Percentiles rank a stretch among this genome's conserved stretches.
phyloP scores from a whole-genome alignment of 2,888 invertebrate genomes.

The Meloe dianella region DNA sequence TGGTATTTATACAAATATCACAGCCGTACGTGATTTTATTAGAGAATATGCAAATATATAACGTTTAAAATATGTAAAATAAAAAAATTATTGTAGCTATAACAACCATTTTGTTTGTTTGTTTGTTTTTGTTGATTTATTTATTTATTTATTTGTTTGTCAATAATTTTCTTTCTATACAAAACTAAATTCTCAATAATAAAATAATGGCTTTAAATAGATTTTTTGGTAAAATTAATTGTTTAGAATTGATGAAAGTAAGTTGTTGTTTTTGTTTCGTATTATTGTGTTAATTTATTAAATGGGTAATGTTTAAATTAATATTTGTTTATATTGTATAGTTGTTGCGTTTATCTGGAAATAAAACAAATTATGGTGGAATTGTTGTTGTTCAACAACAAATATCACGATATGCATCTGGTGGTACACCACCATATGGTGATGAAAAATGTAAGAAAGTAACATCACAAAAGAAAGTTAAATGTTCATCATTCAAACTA shows the following conservation, averaged over 20 bases:
- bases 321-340: too few species aligned
- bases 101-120: not conserved
- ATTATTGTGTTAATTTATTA: too few species aligned
- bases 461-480: conserved; percentile 2
- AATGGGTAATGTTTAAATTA: too few species aligned
- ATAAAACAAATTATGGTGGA: not conserved
- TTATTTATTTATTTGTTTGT: not conserved
- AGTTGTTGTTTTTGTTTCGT: not conserved
- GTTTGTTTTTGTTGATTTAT: not conserved
- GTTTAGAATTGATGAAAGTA: not conserved
- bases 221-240: not conserved
- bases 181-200: not conserved
- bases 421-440: not conserved
- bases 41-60: conserved; percentile 17
- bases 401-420: conserved; percentile 19
- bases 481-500: conserved; percentile 18
- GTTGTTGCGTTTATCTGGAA: not conserved
- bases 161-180: not conserved
- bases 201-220: not conserved
- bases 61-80: too few species aligned
- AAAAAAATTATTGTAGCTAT: not conserved
- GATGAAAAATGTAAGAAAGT: conserved; percentile 24
- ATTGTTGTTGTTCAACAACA: conserved; percentile 18
- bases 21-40: conserved; percentile 46
- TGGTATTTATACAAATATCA: conserved; percentile 24